Evolutionary conservation across 1,140 invertebrate species (phyloP).

Genomic region (Copidosoma floridanum): DNA sequence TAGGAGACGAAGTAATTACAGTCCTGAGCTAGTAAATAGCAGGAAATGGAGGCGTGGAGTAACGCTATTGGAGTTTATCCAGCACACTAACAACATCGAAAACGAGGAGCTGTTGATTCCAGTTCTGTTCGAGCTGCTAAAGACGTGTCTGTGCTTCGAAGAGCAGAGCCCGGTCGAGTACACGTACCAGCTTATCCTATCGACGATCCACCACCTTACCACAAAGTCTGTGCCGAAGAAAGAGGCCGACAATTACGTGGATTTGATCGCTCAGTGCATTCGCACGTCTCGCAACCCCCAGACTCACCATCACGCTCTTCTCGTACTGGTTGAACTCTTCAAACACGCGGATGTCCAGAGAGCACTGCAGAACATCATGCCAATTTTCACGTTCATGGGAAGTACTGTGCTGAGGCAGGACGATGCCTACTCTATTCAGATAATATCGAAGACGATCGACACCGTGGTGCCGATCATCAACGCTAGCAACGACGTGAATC

Average conservation of each 20-base stretch:
- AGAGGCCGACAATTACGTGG: conserved; percentile 70
- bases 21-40: conserved; percentile 61
- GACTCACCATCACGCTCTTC: conserved; percentile 87
- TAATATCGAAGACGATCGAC: conserved; percentile 87
- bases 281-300: conserved; percentile 86
- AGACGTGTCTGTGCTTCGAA: conserved; percentile 76
- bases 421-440: conserved; percentile 90
- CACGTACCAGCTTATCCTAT: conserved; percentile 81
- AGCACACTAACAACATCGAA: conserved; percentile 74
- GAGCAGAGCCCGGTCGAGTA: conserved; percentile 85
- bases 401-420: conserved; percentile 86
- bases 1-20: conserved; percentile 26
- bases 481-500: conserved; percentile 53
- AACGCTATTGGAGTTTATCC: conserved; percentile 78
- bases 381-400: conserved; percentile 95
- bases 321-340: conserved; percentile 63
- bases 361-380: conserved; percentile 88
- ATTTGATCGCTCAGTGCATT: conserved; percentile 84
- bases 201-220: conserved; percentile 69
- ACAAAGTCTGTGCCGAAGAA: conserved; percentile 38
- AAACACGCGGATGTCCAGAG: conserved; percentile 70
- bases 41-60: conserved; percentile 75
- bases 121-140: conserved; percentile 77
- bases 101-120: conserved; percentile 67
- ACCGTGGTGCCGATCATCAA: conserved; percentile 85